phyloP scores from a whole-genome alignment of 2,113 vertebrate genomes.

The Varanus komodoensis region DNA sequence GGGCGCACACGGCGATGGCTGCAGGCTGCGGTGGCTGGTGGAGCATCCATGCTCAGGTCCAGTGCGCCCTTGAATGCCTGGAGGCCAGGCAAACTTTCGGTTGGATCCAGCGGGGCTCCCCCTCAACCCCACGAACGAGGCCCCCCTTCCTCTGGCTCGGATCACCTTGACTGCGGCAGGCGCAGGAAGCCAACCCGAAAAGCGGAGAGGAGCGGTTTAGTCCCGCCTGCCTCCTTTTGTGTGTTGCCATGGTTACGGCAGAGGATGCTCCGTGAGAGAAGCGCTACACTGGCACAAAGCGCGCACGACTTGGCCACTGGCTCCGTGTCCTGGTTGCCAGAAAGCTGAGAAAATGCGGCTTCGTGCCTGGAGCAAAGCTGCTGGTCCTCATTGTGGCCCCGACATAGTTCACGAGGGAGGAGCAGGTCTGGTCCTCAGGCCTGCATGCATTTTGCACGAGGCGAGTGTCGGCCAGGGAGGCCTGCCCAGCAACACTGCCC shows the following conservation, averaged over 20 bases:
- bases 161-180: not conserved
- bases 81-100: no score
- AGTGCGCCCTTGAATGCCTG: no score
- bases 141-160: no score
- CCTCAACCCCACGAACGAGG: no score
- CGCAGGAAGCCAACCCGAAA: fast-evolving
- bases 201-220: not conserved
- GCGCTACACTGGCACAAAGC: not conserved
- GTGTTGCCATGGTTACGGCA: not conserved
- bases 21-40: no score
- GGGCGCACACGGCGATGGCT: no score
- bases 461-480: no score
- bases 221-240: not conserved
- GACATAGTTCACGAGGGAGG: not conserved
- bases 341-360: not conserved
- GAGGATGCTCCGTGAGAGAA: fast-evolving
- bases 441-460: not conserved
- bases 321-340: not conserved
- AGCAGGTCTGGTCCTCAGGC: no score
- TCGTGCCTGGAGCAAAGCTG: not conserved
- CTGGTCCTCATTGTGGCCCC: not conserved
- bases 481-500: not conserved
- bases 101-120: no score
- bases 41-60: no score
- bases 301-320: not conserved